Conservation (phyloP, 2,888 invertebrate genomes). For the Pristionchus fissidentatus region DNA sequence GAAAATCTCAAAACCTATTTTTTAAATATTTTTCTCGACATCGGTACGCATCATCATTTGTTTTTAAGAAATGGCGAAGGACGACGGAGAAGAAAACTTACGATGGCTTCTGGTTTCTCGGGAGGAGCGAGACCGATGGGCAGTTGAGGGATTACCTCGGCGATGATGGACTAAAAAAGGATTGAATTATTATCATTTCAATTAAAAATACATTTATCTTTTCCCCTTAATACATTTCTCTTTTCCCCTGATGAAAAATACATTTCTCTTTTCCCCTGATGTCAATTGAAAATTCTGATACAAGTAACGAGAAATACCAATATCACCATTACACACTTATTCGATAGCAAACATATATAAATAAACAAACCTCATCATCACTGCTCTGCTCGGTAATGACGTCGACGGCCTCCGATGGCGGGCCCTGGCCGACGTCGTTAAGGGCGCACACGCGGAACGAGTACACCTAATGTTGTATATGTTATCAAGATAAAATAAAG, state of each 20-base stretch:
- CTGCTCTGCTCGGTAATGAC: constrained; percentile 58
- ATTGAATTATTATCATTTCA: neutral
- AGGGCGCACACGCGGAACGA: constrained; percentile 67
- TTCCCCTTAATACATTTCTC: no score
- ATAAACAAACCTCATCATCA: constrained; percentile 53
- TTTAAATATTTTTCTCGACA: neutral
- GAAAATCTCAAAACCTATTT: neutral
- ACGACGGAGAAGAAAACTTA: neutral
- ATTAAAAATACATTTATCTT: neutral
- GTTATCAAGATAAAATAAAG: neutral
- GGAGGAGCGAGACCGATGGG: constrained; percentile 45
- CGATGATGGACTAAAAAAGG: constrained; percentile 41
- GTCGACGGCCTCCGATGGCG: constrained; percentile 66
- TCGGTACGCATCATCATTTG: neutral
- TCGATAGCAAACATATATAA: neutral
- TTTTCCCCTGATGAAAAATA: no score
- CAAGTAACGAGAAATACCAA: neutral
- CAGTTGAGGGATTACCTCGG: constrained; percentile 43
- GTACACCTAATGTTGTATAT: constrained; percentile 55
- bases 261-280: no score
- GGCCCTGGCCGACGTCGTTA: constrained; percentile 69
- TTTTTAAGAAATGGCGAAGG: neutral
- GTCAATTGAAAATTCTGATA: no score
- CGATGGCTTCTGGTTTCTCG: constrained; percentile 44
- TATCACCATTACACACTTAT: neutral